Evolutionary conservation across 92 coral and sea anemone genomes (phyloP).

Genomic region (Actinostola sp.): DNA sequence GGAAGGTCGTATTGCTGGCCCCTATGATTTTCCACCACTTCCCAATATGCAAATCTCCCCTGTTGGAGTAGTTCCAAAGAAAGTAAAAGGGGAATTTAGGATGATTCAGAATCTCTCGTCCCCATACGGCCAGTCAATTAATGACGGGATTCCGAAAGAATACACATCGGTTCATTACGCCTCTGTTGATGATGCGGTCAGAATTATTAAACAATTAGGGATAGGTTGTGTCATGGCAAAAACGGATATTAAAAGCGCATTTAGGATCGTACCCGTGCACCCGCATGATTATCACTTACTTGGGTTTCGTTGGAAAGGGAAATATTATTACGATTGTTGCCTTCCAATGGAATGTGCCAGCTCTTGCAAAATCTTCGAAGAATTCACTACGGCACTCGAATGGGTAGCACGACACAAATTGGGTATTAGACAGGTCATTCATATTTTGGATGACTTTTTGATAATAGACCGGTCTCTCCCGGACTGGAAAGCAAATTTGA

Average conservation of each 20-base stretch:
- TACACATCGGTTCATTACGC: conserved; percentile 33
- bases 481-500: conserved; percentile 14
- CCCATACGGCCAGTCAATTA: conserved; percentile 48
- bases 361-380: conserved; percentile 48
- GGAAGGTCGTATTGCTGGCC: conserved; percentile 3
- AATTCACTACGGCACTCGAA: conserved; percentile 43
- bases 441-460: conserved; percentile 55
- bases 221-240: conserved; percentile 43
- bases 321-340: conserved; percentile 37
- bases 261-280: conserved; percentile 35
- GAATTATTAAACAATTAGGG: conserved; percentile 22
- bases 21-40: conserved; percentile 39
- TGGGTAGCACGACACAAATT: conserved; percentile 47
- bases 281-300: conserved; percentile 40
- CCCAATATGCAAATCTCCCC: conserved; percentile 12
- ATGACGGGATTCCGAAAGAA: conserved; percentile 40
- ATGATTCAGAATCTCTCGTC: conserved; percentile 47
- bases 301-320: conserved; percentile 27
- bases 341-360: conserved; percentile 59
- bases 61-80: background rate
- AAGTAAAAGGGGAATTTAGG: conserved; percentile 29
- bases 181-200: conserved; percentile 46
- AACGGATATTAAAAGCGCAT: conserved; percentile 42
- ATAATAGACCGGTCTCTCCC: conserved; percentile 3
- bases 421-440: conserved; percentile 16